A percentile compares a stretch with the other conserved stretches of the same genome.
These are phyloP conservation scores for Ostrea edulis DNA, from an alignment of 1,140 invertebrate species.

Conservation along the genomic window DNA sequence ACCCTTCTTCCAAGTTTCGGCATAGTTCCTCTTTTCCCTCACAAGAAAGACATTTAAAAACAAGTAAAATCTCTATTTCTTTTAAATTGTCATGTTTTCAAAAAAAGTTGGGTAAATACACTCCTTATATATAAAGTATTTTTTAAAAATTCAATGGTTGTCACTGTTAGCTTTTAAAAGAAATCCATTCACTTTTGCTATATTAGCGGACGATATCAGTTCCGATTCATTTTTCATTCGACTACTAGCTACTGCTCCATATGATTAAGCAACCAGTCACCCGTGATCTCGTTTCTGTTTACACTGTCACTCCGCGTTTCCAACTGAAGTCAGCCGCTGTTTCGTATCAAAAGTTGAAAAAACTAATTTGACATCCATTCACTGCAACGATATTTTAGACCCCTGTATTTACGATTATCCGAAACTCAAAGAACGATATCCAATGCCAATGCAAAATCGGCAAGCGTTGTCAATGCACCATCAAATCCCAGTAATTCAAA, in stretches of 20 bases:
- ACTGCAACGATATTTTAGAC: background rate
- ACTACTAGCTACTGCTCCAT: conserved; percentile 20
- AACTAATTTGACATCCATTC: background rate
- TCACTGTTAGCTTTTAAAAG: conserved; percentile 15
- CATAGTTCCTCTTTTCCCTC: conserved; percentile 27
- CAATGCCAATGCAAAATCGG: background rate
- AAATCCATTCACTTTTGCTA: conserved; percentile 31
- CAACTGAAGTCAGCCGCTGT: conserved; percentile 18
- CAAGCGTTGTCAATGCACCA: background rate
- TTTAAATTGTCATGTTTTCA: conserved; percentile 25
- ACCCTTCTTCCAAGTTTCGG: conserved; percentile 43
- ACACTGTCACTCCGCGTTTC: conserved; percentile 45
- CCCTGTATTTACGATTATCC: background rate
- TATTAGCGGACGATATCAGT: conserved; percentile 40
- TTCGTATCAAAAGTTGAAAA: conserved; percentile 14
- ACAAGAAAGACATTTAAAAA: conserved; percentile 1
- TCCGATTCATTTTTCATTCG: conserved; percentile 29
- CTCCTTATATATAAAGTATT: conserved; percentile 4
- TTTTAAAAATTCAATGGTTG: background rate
- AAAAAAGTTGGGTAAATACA: conserved; percentile 5
- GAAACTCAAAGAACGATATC: background rate
- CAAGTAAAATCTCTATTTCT: conserved; percentile 8
- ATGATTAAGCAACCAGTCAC: conserved; percentile 41
- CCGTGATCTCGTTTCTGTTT: conserved; percentile 44
- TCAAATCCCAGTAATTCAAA: background rate